These are phyloP conservation scores for Orthonevra nobilis DNA, from an alignment of 2,888 invertebrate genomes.

Conservation along the genomic window DNA sequence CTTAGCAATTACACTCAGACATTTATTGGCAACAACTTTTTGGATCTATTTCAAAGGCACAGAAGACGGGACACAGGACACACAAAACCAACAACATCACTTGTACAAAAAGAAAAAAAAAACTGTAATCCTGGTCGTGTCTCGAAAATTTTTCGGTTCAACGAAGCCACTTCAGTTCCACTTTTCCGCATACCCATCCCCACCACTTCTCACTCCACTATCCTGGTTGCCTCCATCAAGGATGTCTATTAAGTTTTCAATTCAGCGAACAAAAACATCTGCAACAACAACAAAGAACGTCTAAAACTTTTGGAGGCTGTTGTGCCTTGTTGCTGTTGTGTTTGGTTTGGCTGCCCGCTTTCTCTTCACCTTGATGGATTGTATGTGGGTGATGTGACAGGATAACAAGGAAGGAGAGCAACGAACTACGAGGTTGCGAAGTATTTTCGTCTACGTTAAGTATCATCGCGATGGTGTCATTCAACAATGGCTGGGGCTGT, in stretches of 20 bases:
- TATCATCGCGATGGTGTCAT: slow-evolving; percentile 47
- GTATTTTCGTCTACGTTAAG: slow-evolving; percentile 43
- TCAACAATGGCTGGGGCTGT: slow-evolving; percentile 32
- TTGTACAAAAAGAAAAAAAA: slow-evolving; percentile 20
- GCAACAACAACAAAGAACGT: slow-evolving; percentile 13
- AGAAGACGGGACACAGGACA: not conserved
- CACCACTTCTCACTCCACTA: not conserved
- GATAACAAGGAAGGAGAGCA: slow-evolving; percentile 23
- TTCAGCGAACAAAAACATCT: slow-evolving; percentile 35
- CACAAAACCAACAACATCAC: not conserved
- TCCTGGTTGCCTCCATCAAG: slow-evolving; percentile 25
- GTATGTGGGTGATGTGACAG: slow-evolving; percentile 63
- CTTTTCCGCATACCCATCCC: not conserved
- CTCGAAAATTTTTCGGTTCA: slow-evolving; percentile 48
- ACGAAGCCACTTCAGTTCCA: slow-evolving; percentile 50
- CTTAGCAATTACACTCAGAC: slow-evolving; percentile 64
- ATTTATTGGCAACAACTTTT: slow-evolving; percentile 60
- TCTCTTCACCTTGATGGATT: slow-evolving; percentile 61
- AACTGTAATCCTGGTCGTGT: slow-evolving; percentile 40
- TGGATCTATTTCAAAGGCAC: slow-evolving; percentile 25
- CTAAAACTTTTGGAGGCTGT: slow-evolving; percentile 43
- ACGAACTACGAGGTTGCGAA: slow-evolving; percentile 3
- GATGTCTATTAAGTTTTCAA: slow-evolving; percentile 66
- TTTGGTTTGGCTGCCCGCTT: slow-evolving; percentile 23
- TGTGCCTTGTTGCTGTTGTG: slow-evolving; percentile 40